Conservation (phyloP, 2,888 invertebrate genomes). For the Cephonodes hylas region DNA sequence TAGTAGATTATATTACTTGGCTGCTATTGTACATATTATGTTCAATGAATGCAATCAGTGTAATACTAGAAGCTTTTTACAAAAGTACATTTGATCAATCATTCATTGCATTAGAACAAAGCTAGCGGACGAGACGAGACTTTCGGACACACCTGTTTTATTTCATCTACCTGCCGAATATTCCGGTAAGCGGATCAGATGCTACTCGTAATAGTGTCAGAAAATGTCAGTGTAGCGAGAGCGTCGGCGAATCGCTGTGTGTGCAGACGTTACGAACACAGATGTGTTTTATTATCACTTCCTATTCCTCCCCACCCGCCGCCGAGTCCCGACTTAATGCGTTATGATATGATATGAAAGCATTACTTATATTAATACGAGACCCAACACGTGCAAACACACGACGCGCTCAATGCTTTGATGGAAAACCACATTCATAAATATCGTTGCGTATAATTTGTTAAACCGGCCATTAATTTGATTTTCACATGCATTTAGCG, state of each 20-base stretch:
- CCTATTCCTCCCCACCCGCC: slow-evolving; percentile 28
- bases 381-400: slow-evolving; percentile 29
- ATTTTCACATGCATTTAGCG: slow-evolving; percentile 55
- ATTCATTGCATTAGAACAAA: not conserved
- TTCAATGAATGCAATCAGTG: too few relatives aligned
- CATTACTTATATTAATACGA: slow-evolving; percentile 26
- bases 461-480: slow-evolving; percentile 56
- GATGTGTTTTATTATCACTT: slow-evolving; percentile 61
- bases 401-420: slow-evolving; percentile 39
- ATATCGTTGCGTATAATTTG: slow-evolving; percentile 44
- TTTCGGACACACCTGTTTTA: not conserved
- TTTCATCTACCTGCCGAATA: not conserved
- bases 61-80: too few relatives aligned
- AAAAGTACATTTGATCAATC: not conserved
- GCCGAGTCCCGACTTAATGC: slow-evolving; percentile 39
- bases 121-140: not conserved
- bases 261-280: slow-evolving; percentile 38
- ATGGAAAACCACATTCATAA: slow-evolving; percentile 48
- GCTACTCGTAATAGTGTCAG: not conserved
- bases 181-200: not conserved
- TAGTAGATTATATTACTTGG: too few relatives aligned
- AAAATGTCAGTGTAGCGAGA: slow-evolving; percentile 8
- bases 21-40: too few relatives aligned
- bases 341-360: slow-evolving; percentile 32
- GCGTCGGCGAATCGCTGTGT: slow-evolving; percentile 31